Base-by-base conservation (phyloP, 2,888 invertebrate genomes). In the Leptura quadrifasciata region DNA sequence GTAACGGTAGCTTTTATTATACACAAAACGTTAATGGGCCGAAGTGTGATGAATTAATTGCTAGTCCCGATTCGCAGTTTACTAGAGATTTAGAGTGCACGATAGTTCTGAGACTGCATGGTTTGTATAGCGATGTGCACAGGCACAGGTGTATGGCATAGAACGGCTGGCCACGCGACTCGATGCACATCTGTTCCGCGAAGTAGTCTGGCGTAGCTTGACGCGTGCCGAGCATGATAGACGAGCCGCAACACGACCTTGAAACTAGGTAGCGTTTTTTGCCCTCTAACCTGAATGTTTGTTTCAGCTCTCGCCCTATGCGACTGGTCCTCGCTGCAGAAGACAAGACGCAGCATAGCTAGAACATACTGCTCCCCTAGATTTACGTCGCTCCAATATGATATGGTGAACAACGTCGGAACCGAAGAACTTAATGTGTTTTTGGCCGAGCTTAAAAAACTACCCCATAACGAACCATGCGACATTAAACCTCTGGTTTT, bases 271-370 rank as follows among this genome's bases (percentile, higher is more conserved):
- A 80, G 80, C 82, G 82, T 85, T 83, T 84, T 85, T 83, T 83
- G 81, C 82, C 82, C 83, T 81, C 82, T 80, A 75, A 75, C 72
- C 68, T 61, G 65, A 70, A 70, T 60, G 64, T 74, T 69, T 71
- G 88, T 91, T 91, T 35, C 92, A 96, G 96, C 96, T 76, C 90
- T 96, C 82, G 96, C 96, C 0, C 91, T 97, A 21, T 96, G 96
- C 88, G 96, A 96, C 87, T 96, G 96, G 96, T 96, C 96, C 0
- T 93, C 93, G 76, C 91, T 96, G 0, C 97, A 97, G 87, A 93
- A 94, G 72, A 93, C 93, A 0, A 91, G 96, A 4, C 91, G 96
- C 31, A 94, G 95, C 86, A 90, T 96, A 15, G 95, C 96, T 0
- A 91, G 96, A 2, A 92, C 93, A 20, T 95, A 95, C 85, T 96